Conservation (phyloP, 64 coral and sea anemone species). For the Montipora sp. region DNA sequence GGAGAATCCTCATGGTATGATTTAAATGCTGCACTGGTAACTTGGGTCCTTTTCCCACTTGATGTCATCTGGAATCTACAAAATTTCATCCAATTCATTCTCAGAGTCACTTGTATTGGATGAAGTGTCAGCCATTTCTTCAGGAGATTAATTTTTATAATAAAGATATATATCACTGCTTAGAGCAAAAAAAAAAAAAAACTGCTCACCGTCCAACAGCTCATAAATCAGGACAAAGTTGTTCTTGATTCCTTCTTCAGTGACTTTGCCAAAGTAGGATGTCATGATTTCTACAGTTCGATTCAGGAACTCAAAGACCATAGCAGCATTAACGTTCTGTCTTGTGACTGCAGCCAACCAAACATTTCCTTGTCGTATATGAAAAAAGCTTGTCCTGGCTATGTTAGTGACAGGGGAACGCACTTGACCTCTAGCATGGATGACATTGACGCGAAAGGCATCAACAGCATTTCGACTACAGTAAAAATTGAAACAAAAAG, state of each 20-base stretch:
- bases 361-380: slow-evolving; percentile 96
- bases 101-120: too few species aligned
- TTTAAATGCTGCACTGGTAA: too few species aligned
- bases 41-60: too few species aligned
- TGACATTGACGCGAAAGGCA: slow-evolving; percentile 99
- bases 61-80: too few species aligned
- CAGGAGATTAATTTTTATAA: too few species aligned
- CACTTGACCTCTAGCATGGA: slow-evolving; percentile 94
- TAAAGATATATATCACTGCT: too few species aligned
- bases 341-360: slow-evolving; percentile 98
- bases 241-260: slow-evolving; percentile 98
- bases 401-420: slow-evolving; percentile 99
- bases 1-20: too few species aligned
- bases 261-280: slow-evolving; percentile 99
- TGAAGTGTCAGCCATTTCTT: too few species aligned
- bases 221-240: slow-evolving; percentile 99
- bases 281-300: slow-evolving; percentile 97
- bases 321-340: slow-evolving; percentile 98
- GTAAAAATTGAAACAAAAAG: neutral
- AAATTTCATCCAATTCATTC: too few species aligned
- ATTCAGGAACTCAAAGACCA: slow-evolving; percentile 98
- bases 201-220: slow-evolving; percentile 92
- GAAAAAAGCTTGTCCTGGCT: slow-evolving; percentile 99
- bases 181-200: neutral
- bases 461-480: slow-evolving; percentile 97